Evolutionary conservation across 2,888 invertebrate species (phyloP).

Genomic region (Escarpia spicata): DNA sequence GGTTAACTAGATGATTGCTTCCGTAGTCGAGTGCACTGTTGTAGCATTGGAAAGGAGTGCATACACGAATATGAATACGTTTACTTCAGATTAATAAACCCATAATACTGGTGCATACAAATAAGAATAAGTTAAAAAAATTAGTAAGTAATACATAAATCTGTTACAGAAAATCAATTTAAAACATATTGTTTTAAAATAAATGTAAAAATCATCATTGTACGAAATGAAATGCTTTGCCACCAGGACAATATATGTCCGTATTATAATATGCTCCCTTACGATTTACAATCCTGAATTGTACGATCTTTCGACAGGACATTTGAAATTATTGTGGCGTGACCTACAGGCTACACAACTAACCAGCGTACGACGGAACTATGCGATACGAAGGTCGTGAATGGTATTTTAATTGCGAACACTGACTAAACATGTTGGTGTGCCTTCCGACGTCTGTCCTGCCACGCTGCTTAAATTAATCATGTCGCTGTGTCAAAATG

Average conservation of each 20-base stretch:
- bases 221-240: too few relatives aligned
- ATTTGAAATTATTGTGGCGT: not conserved
- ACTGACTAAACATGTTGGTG: not conserved
- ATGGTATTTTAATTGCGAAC: not conserved
- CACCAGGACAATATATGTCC: not conserved
- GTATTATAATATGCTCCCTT: not conserved
- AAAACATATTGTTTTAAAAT: too few relatives aligned
- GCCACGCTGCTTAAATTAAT: not conserved
- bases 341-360: not conserved
- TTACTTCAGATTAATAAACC: too few relatives aligned
- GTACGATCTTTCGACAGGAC: not conserved
- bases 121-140: too few relatives aligned
- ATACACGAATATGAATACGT: too few relatives aligned
- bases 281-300: not conserved
- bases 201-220: too few relatives aligned
- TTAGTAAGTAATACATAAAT: too few relatives aligned
- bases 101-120: too few relatives aligned
- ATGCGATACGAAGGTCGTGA: not conserved
- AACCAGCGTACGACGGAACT: not conserved
- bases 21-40: too few relatives aligned
- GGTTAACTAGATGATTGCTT: too few relatives aligned
- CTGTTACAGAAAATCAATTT: too few relatives aligned
- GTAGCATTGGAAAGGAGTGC: too few relatives aligned
- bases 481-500: not conserved
- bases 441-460: not conserved